These are phyloP conservation scores for Heliconius ethilla DNA, from an alignment of 2,888 invertebrate species.

Conservation along the genomic window DNA sequence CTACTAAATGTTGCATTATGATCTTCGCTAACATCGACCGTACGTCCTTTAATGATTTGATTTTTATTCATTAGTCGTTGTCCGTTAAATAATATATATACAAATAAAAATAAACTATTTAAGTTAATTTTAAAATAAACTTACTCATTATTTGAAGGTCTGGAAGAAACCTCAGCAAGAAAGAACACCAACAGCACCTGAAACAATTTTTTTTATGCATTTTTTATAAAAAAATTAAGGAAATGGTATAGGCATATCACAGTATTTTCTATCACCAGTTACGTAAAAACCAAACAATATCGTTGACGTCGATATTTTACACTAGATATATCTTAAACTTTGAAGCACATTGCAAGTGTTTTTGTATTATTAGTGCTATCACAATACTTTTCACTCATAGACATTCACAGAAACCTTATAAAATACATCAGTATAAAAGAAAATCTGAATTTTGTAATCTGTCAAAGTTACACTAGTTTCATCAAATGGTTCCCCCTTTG, in stretches of 20 bases:
- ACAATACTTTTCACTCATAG: no score
- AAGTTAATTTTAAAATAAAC: conserved; percentile 43
- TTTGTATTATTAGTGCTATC: no score
- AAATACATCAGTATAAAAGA: no score
- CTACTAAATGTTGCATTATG: background rate
- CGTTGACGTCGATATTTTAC: no score
- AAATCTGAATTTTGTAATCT: no score
- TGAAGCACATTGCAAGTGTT: no score
- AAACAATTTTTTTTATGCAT: conserved; percentile 46
- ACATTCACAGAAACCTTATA: no score
- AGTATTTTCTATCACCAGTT: no score
- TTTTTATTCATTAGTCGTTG: background rate
- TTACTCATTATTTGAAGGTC: conserved; percentile 68
- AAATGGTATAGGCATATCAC: background rate
- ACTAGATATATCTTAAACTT: no score
- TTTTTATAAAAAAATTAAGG: background rate
- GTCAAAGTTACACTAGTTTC: no score
- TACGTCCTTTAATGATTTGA: background rate
- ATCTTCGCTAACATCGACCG: background rate
- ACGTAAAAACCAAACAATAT: no score
- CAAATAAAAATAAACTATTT: background rate
- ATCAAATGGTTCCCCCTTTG: no score
- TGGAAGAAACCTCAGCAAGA: conserved; percentile 57
- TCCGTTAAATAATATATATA: conserved; percentile 17
- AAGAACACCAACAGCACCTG: conserved; percentile 61